phyloP scores from a whole-genome alignment of 2,113 vertebrate genomes.

The Colistium nudipinnis region DNA sequence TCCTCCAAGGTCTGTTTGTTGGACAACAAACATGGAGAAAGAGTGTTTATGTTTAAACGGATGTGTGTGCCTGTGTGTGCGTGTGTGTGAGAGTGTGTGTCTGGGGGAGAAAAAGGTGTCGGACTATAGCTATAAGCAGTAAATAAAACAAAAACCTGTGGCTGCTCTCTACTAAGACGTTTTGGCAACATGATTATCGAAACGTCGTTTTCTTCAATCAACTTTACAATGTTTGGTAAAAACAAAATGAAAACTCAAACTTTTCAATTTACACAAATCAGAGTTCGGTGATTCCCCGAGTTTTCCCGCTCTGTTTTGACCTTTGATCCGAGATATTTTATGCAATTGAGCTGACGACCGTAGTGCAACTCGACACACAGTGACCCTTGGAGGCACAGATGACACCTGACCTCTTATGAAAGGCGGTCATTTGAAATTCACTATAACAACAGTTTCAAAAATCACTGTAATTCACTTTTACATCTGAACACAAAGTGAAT shows the following conservation, averaged over 20 bases:
- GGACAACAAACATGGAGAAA: conserved; percentile 18
- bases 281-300: background rate
- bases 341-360: conserved; percentile 8
- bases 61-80: too few species aligned
- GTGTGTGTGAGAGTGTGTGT: background rate
- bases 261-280: background rate
- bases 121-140: too few species aligned
- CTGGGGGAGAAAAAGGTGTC: background rate
- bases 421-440: conserved; percentile 30
- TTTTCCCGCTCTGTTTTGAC: conserved; percentile 25
- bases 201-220: conserved; percentile 9
- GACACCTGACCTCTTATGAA: conserved; percentile 55
- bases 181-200: conserved; percentile 19
- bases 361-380: conserved; percentile 10
- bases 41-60: background rate
- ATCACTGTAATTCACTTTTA: too few species aligned
- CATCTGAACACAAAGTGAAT: too few species aligned
- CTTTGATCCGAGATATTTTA: background rate
- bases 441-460: conserved; percentile 19
- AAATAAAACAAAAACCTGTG: conserved; percentile 9
- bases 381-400: conserved; percentile 43
- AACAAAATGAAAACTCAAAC: background rate
- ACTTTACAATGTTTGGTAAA: background rate
- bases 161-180: conserved; percentile 5
- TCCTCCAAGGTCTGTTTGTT: conserved; percentile 57